Evolutionary conservation across 2,113 vertebrate species (phyloP), one percentile per base, ranked within the genome.

Genomic region (Myotis davidii): DNA sequence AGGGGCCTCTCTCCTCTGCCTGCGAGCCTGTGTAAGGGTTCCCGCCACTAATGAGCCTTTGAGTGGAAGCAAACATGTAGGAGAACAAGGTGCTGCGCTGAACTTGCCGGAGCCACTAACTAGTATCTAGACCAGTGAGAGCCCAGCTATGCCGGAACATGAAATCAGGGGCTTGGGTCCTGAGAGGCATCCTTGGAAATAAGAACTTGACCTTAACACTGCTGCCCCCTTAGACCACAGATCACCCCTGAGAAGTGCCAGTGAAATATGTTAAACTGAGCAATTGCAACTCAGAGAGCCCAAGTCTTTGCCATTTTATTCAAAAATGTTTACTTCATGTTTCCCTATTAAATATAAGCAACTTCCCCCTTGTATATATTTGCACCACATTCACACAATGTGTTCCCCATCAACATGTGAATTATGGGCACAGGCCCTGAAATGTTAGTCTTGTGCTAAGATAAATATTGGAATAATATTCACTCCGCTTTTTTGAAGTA

Each of bases 331-430:
- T 99, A 98, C 97, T 91, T 98, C 96, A 97, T 54, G 2, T 90
- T 97, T 97, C 97, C 97, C 97, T 96, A 98, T 98, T 98, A 97
- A 98, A 97, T 94, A 98, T 98, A 98, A 98, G 98, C 98, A 98
- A 81, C 96, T 96, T 98, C 97, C 95, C 94, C 96, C 97, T 98
- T 98, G 98, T 98, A 97, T 98, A 98, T 95, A 98, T 98, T 98
- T 97, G 94, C 74, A 78, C 95, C 97, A 96, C 97, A 97, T 97
- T 97, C 96, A 97, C 95, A 95, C 98, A 98, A 98, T 98, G 97
- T 98, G 98, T 98, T 98, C 97, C 97, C 96, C 96, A 88, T 98
- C 98, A 98, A 93, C 88, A 97, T 98, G 93, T 97, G 98, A 98
- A 97, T 93, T 96, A 98, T 97, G 56, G 32, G 97, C 76, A 59